Percentiles rank a stretch among this genome's conserved stretches.
Evolutionary conservation across 2,888 invertebrate genomes (phyloP).

Genomic region (Andrena bicolor): DNA sequence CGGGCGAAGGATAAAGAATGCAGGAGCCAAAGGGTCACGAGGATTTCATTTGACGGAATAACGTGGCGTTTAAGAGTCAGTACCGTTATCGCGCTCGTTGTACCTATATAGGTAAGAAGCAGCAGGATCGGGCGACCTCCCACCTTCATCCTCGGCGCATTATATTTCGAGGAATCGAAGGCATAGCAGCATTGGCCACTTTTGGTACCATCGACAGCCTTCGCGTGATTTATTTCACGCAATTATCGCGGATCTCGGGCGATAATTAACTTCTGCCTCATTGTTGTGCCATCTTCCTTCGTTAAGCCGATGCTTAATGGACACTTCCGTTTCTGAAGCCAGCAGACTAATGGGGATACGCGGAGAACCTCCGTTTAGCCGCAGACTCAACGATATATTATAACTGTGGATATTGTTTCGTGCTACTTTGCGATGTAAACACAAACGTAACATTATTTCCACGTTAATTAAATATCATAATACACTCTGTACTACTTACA

Average conservation of each 20-base stretch:
- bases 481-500: no score
- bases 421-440: no score
- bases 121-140: slow-evolving; percentile 72
- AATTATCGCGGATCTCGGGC: slow-evolving; percentile 35
- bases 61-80: slow-evolving; percentile 83
- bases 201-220: slow-evolving; percentile 33
- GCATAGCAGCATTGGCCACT: slow-evolving; percentile 40
- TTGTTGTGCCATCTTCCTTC: slow-evolving; percentile 4
- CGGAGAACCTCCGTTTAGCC: not conserved
- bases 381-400: not conserved
- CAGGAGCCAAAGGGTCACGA: slow-evolving; percentile 79
- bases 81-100: slow-evolving; percentile 82
- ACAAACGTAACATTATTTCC: no score
- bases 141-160: slow-evolving; percentile 62
- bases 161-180: slow-evolving; percentile 73
- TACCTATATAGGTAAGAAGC: slow-evolving; percentile 73
- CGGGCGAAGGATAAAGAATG: slow-evolving; percentile 74
- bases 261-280: slow-evolving; percentile 43
- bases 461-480: no score
- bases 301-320: not conserved
- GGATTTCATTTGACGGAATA: slow-evolving; percentile 84
- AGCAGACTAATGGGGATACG: not conserved
- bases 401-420: not conserved
- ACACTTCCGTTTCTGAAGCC: not conserved
- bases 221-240: slow-evolving; percentile 46